phyloP scores from a whole-genome alignment of 2,888 invertebrate genomes.

The Megaustenia siamemsis region DNA sequence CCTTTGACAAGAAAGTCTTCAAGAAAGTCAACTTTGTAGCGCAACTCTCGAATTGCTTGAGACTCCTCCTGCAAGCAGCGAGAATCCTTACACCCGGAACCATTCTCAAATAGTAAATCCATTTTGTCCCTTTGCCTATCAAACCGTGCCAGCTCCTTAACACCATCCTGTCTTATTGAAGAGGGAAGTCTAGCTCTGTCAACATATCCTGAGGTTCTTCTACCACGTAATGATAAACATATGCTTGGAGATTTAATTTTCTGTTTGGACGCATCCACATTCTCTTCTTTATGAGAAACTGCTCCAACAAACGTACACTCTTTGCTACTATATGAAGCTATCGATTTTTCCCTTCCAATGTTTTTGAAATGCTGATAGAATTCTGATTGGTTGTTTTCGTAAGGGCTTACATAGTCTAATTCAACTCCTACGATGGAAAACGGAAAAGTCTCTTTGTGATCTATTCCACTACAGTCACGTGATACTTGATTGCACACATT shows the following conservation, averaged over 20 bases:
- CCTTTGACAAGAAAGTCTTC: not conserved
- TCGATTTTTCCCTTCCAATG: not conserved
- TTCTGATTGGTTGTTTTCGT: not conserved
- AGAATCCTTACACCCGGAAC: not conserved
- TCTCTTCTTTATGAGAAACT: not conserved
- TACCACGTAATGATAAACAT: not conserved
- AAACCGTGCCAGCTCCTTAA: not conserved
- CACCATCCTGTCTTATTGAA: not conserved
- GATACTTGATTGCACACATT: not conserved
- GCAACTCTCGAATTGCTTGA: not conserved
- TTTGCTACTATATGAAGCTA: not conserved
- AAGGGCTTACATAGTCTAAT: not conserved
- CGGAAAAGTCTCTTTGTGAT: conserved; percentile 1
- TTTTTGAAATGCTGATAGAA: not conserved
- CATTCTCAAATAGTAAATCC: no score
- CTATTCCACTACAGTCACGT: not conserved
- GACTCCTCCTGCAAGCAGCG: not conserved
- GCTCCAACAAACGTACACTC: not conserved
- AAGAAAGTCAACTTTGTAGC: not conserved
- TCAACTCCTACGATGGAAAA: not conserved
- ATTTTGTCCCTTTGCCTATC: no score
- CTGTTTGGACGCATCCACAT: not conserved
- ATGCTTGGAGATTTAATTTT: not conserved
- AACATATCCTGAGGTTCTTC: not conserved
- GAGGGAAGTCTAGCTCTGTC: not conserved